These are phyloP conservation scores for Cyprinodon diabolis DNA, from an alignment of 2,797 vertebrate species.

Conservation along the genomic window DNA sequence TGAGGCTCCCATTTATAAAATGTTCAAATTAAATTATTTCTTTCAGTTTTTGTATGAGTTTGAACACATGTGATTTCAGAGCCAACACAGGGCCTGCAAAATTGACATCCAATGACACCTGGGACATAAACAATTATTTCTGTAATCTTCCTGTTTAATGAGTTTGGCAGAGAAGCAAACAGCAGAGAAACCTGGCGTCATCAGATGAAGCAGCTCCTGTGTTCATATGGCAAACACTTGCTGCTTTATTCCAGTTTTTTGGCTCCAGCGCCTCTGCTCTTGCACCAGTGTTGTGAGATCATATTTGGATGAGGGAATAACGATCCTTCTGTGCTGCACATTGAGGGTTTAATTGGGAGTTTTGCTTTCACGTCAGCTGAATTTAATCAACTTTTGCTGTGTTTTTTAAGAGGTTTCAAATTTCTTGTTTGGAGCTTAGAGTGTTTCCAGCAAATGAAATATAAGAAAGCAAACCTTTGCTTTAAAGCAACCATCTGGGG, in stretches of 20 bases:
- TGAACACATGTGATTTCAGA: not conserved
- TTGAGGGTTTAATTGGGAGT: conserved; percentile 50
- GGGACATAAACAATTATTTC: conserved; percentile 29
- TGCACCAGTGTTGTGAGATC: conserved; percentile 60
- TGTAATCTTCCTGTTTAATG: conserved; percentile 50
- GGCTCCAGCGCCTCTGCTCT: conserved; percentile 28
- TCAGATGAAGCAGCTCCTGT: conserved; percentile 55
- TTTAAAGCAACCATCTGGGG: conserved; percentile 24
- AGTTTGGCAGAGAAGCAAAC: conserved; percentile 46
- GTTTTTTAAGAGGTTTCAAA: conserved; percentile 26
- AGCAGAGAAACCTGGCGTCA: conserved; percentile 46
- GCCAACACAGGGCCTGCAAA: conserved; percentile 1
- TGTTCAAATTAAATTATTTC: not conserved
- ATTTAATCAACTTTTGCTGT: conserved; percentile 26
- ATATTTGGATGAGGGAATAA: conserved; percentile 61
- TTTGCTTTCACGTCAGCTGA: conserved; percentile 40
- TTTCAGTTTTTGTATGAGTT: not conserved
- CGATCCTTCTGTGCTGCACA: conserved; percentile 44
- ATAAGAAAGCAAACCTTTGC: conserved; percentile 42
- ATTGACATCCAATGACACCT: conserved; percentile 33
- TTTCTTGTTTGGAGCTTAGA: conserved; percentile 29
- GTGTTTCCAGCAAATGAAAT: conserved; percentile 43
- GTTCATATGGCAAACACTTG: conserved; percentile 44
- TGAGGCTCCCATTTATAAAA: conserved; percentile 1
- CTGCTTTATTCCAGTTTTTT: conserved; percentile 56